Percentiles rank a stretch among this genome's conserved stretches.
Conservation (phyloP, 2,797 vertebrate species). For the Sphenodon punctatus region DNA sequence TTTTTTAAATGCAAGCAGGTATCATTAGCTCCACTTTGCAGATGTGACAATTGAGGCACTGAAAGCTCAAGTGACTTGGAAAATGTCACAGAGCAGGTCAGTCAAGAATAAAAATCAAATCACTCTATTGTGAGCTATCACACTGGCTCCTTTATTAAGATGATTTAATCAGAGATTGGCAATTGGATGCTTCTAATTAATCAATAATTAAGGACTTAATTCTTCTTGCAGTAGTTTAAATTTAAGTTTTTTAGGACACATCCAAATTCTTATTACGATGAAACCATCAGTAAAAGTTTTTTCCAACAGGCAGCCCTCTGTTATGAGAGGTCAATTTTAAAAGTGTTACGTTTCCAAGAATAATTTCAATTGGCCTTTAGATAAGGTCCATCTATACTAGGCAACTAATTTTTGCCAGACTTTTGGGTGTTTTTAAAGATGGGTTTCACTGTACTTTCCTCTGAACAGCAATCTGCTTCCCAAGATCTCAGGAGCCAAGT, state of each 20-base stretch:
- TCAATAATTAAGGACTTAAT: background rate
- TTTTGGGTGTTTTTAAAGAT: background rate
- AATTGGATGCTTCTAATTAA: background rate
- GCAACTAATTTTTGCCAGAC: background rate
- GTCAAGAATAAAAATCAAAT: background rate
- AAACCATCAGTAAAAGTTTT: background rate
- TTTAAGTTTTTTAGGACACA: background rate
- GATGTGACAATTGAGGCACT: background rate
- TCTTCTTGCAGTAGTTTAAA: background rate
- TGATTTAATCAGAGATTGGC: no score
- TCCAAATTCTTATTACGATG: background rate
- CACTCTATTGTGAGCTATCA: background rate
- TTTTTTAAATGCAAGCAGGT: background rate
- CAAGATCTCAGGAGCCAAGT: background rate
- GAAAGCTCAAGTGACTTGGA: background rate
- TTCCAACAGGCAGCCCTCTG: background rate
- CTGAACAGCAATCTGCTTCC: background rate
- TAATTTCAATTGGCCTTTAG: slow-evolving; percentile 15
- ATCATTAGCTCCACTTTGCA: background rate
- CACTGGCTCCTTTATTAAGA: background rate
- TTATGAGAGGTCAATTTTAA: background rate
- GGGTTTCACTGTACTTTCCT: background rate
- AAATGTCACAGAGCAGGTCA: background rate
- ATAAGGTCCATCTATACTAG: slow-evolving; percentile 32
- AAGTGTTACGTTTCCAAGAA: slow-evolving; percentile 3